Evolutionary conservation across 92 coral and sea anemone genomes (phyloP), one percentile per base, ranked within the genome.

Genomic region (Metridium senile): DNA sequence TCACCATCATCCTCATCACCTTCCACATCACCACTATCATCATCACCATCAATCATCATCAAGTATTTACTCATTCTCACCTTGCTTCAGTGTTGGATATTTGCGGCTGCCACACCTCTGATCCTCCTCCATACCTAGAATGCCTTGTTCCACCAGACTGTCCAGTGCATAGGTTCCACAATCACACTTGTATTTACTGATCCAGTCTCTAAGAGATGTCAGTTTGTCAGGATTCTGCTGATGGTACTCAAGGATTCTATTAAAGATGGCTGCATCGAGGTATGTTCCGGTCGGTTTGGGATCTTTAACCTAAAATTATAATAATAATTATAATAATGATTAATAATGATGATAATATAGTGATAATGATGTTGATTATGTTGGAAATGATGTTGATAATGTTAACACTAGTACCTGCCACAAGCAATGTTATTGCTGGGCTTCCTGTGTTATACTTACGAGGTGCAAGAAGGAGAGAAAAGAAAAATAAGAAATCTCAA

Each of bases 21-120:
- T 39, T 39, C 6, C 13, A 13, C 59, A 54, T 54, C 23, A 54
- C 23, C 16, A 20, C 59, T 10, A 20, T 54, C 16, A 54, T 54
- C 25, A 54, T 54, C 59, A 54, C 25, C 59, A 54, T 54, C 59
- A 54, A 9, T 20, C 20, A 13, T 7, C 7, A 45, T n/a, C n/a
- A 54, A 54, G 3, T 19, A 54, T 3, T 54, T 54, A 2, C 4
- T 54, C 25, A 21, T 13, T 2, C 23, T 59, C 61, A 86, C 90
- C 90, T 68, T 77, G 78, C 26, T 81, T 76, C 19, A 86, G 34
- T 13, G 90, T 86, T n/a, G 90, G 87, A 26, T 81, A 86, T 56
- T 75, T 86, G 18, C 57, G 58, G 22, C 83, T 74, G 33, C 82
- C 62, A 47, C 70, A 58, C 33, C 64, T 80, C 75, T 82, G n/a